Percentiles rank a stretch among this genome's conserved stretches.
These are phyloP conservation scores for Hyposmocoma kahamanoa DNA, from an alignment of 1,140 invertebrate genomes.

Conservation along the genomic window DNA sequence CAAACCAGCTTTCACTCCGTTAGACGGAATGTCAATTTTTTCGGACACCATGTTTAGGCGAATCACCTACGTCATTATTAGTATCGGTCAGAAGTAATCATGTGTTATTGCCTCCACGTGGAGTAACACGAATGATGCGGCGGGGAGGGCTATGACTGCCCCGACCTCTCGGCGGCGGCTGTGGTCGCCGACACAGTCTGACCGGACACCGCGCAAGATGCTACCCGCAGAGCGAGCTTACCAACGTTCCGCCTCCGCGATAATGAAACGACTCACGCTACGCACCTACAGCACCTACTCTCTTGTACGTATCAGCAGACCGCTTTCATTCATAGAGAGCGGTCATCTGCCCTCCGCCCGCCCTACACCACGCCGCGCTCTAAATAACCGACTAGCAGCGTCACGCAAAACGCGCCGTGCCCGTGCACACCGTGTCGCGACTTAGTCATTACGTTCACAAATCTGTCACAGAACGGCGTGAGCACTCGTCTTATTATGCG, in stretches of 20 bases:
- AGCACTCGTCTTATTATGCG: constrained; percentile 51
- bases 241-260: constrained; percentile 49
- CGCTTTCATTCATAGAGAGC: constrained; percentile 53
- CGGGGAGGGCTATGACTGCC: constrained; percentile 34
- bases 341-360: constrained; percentile 37
- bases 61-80: too few relatives aligned
- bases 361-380: constrained; percentile 38
- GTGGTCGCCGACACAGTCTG: constrained; percentile 29
- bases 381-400: constrained; percentile 53
- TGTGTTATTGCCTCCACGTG: too few relatives aligned
- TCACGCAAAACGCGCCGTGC: constrained; percentile 29
- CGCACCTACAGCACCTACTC: constrained; percentile 60
- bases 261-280: constrained; percentile 55
- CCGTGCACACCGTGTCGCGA: constrained; percentile 31
- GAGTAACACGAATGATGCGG: too few relatives aligned
- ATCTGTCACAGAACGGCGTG: constrained; percentile 51
- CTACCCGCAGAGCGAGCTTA: constrained; percentile 52
- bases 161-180: constrained; percentile 12
- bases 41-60: too few relatives aligned
- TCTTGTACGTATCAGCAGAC: constrained; percentile 52
- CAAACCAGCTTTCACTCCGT: too few relatives aligned
- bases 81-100: too few relatives aligned
- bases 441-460: constrained; percentile 38
- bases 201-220: constrained; percentile 49
- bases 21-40: too few relatives aligned